phyloP scores from a whole-genome alignment of 1,140 invertebrate species.

The Brachionus manjavacas region DNA sequence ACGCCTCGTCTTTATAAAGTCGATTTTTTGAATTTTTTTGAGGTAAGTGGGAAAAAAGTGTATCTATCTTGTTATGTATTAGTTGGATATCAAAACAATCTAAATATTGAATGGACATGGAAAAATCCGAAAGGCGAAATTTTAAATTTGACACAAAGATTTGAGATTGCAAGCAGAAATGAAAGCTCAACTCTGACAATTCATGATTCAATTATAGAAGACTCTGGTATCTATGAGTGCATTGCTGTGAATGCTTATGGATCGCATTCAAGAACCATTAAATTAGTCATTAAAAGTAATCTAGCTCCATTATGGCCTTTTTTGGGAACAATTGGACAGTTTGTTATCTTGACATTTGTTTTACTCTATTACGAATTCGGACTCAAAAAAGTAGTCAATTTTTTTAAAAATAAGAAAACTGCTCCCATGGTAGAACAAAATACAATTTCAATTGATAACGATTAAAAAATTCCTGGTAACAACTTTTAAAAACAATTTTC shows the following conservation, averaged over 20 bases:
- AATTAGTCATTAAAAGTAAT: constrained; percentile 6
- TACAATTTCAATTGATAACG: background rate
- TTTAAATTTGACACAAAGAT: background rate
- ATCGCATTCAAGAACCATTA: background rate
- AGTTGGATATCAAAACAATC: background rate
- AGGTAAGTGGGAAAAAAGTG: background rate
- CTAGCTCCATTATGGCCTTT: constrained; percentile 36
- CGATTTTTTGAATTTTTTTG: background rate
- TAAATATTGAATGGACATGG: constrained; percentile 5
- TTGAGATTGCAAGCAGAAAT: background rate
- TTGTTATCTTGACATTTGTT: background rate
- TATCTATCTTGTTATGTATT: background rate
- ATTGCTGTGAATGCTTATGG: background rate
- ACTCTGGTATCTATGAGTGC: background rate
- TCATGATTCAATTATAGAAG: background rate
- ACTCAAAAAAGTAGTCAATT: background rate
- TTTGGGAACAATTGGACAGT: constrained; percentile 4
- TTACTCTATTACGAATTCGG: background rate
- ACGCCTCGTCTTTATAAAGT: background rate
- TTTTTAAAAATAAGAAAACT: background rate
- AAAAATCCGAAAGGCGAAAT: background rate
- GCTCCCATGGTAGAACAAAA: background rate
- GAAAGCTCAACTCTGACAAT: background rate
- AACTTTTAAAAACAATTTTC: no score
- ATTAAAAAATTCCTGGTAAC: no score